Evolutionary conservation across 2,797 vertebrate genomes (phyloP), one percentile per base, ranked within the genome.

Genomic region (Pogoniulus pusillus): DNA sequence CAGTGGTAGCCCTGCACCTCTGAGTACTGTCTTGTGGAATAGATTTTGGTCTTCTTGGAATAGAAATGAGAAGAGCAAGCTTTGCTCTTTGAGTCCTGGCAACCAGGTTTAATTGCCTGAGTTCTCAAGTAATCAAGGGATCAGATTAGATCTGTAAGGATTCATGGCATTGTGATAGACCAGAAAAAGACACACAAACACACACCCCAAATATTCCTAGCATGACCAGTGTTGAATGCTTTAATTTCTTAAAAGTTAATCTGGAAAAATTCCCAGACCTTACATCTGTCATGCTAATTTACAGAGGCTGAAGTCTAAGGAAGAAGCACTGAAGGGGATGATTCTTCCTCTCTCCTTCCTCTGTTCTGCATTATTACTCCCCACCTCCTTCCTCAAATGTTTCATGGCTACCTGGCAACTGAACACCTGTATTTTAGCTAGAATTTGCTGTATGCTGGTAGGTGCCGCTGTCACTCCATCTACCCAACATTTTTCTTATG

Each of bases 211-310:
- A 77, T 35, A 87, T 76, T 89, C 53, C 82, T 89, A 91, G 45
- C 55, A 54, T 93, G 94, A 74, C 62, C 72, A 89, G 41, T 55
- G 57, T 69, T 85, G 84, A 93, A 77, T 81, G 69, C 26, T 95
- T 91, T 94, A 92, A 94, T 96, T 94, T 96, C 94, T 95, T 94
- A 87, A 96, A 94, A 95, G 91, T 82, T 95, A 91, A 66, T 94
- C 93, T 96, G 96, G 96, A 96, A 93, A 91, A 89, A 73, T 95
- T 96, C 95, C 95, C 92, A 96, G 95, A 95, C 85, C 79, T 92
- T 96, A 94, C 95, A 96, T 96, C 95, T 97, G 96, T 95, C 94
- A 95, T 72, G 89, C 27, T 96, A 96, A 96, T 93, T 96, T 95
- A 91, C 95, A 95, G 93, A 95, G 92, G 87, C 88, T 90, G 85